Conservation (phyloP, 2,113 vertebrate species). For the Smithornis capensis region DNA sequence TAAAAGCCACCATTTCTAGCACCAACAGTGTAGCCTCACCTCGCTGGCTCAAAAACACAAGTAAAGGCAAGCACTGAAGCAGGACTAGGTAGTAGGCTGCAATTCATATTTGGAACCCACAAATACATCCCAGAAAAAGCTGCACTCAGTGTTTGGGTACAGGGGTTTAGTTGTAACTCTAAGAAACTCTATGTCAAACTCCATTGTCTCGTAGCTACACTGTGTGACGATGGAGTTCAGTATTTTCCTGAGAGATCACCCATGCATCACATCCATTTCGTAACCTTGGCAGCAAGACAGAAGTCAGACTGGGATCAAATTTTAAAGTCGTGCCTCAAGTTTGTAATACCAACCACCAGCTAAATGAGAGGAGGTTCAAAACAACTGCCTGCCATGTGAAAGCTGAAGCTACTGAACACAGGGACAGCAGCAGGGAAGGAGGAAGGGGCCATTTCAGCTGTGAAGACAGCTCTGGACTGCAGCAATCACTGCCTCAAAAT, state of each 20-base stretch:
- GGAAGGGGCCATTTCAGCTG: neutral
- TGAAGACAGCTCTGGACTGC: neutral
- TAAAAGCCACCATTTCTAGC: neutral
- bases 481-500: neutral
- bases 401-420: neutral
- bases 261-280: neutral
- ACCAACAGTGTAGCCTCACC: neutral
- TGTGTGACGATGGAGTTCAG: neutral
- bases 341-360: rapidly evolving
- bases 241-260: neutral
- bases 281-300: neutral
- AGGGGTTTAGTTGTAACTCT: neutral
- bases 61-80: neutral
- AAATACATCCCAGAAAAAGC: neutral
- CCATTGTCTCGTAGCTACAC: neutral
- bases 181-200: neutral
- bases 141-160: rapidly evolving
- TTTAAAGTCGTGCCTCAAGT: neutral
- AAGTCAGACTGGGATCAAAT: neutral
- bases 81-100: neutral
- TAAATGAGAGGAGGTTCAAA: neutral
- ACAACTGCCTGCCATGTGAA: neutral
- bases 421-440: neutral
- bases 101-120: neutral
- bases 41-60: neutral